Evolutionary conservation across 2,797 vertebrate genomes (phyloP).

Genomic region (Sciaenops ocellatus): DNA sequence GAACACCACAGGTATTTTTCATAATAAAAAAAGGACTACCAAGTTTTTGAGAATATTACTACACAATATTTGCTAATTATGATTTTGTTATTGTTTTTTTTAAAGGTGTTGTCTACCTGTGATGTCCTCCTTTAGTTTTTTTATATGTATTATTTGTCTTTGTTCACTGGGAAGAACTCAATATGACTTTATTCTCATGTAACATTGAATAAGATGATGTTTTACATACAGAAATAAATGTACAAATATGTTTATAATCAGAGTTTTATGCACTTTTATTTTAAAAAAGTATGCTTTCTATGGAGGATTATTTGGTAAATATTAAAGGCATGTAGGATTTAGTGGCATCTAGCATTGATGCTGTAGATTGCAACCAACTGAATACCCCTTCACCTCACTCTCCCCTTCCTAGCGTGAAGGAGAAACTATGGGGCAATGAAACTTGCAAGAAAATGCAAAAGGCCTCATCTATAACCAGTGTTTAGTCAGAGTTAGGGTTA

Average conservation of each 20-base stretch:
- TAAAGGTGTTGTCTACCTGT: no score
- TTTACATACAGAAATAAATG: background rate
- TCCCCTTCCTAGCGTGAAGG: no score
- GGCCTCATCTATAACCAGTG: no score
- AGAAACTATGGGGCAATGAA: no score
- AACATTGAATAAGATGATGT: background rate
- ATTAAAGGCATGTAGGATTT: background rate
- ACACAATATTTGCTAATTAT: no score
- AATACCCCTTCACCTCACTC: no score
- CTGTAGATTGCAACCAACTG: no score
- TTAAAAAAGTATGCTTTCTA: background rate
- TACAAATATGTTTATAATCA: background rate
- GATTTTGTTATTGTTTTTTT: no score
- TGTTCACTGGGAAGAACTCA: background rate
- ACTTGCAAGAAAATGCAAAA: no score
- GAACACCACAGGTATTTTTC: background rate
- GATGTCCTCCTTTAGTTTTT: background rate
- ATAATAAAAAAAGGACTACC: background rate
- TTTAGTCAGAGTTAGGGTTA: no score
- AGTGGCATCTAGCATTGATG: no score
- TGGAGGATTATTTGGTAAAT: background rate
- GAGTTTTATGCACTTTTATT: slow-evolving; percentile 2
- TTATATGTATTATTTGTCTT: background rate
- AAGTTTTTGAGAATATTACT: background rate
- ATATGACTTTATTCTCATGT: background rate